A percentile compares a stretch with the other conserved stretches of the same genome.
Conservation (phyloP, 2,888 invertebrate species). For the Boloria selene region DNA sequence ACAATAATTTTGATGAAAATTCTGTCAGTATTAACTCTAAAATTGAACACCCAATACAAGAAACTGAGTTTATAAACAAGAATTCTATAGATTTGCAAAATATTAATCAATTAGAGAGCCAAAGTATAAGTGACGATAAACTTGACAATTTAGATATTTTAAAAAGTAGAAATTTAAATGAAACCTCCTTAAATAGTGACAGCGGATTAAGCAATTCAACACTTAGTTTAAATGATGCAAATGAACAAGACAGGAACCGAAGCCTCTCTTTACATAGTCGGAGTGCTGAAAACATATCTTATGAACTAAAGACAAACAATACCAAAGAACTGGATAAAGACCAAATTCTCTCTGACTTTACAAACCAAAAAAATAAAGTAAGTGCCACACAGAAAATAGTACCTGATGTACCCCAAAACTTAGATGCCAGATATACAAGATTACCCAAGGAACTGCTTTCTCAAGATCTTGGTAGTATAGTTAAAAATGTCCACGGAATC, state of each 20-base stretch:
- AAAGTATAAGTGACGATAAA: background rate
- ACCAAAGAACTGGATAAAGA: conserved; percentile 59
- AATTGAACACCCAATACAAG: background rate
- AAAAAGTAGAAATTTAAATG: conserved; percentile 24
- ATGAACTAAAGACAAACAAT: conserved; percentile 27
- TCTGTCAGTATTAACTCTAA: conserved; percentile 6
- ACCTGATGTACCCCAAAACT: conserved; percentile 49
- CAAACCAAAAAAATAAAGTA: conserved; percentile 61
- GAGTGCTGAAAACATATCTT: conserved; percentile 68
- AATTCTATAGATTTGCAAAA: conserved; percentile 1
- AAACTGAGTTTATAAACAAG: background rate
- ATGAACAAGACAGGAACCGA: conserved; percentile 41
- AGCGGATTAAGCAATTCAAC: conserved; percentile 59
- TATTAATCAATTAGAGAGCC: background rate
- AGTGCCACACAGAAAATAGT: conserved; percentile 61
- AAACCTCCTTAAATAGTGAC: conserved; percentile 38
- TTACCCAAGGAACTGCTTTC: conserved; percentile 69
- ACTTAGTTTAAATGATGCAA: conserved; percentile 58
- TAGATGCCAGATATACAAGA: conserved; percentile 55
- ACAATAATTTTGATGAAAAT: conserved; percentile 20
- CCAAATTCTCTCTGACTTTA: conserved; percentile 62
- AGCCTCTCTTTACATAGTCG: conserved; percentile 55
- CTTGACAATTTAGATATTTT: conserved; percentile 13
- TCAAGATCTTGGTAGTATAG: conserved; percentile 72
- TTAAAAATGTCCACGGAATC: conserved; percentile 78